phyloP scores from a whole-genome alignment of 2,797 vertebrate species.

The Pseudochirops cupreus region DNA sequence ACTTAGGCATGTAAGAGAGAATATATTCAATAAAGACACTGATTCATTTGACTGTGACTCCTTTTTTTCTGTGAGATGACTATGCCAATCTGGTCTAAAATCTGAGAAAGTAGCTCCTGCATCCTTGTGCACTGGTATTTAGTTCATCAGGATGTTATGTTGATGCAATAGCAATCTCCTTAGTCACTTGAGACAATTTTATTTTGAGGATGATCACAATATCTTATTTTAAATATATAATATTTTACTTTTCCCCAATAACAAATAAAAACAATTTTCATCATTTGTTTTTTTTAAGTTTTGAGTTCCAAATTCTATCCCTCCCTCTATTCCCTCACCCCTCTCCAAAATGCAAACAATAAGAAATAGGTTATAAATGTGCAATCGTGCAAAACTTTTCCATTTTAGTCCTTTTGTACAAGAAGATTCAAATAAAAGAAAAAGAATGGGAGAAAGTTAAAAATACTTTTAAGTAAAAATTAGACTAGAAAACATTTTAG shows the following conservation, averaged over 20 bases:
- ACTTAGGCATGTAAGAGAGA: background rate
- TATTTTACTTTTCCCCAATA: no score
- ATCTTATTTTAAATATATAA: background rate
- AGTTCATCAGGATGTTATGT: background rate
- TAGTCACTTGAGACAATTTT: background rate
- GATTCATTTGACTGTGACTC: background rate
- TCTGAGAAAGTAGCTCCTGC: background rate
- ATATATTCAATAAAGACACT: background rate
- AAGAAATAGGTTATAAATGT: background rate
- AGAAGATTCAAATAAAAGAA: background rate
- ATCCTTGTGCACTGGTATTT: background rate
- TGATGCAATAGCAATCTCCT: background rate
- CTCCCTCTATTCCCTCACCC: background rate
- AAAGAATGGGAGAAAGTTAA: background rate
- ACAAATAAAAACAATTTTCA: no score
- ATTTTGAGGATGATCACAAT: background rate
- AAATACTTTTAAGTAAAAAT: background rate
- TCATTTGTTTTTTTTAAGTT: background rate
- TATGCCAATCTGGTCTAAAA: background rate
- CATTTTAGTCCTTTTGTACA: background rate
- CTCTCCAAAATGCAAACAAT: background rate
- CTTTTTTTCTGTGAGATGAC: background rate
- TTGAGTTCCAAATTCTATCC: background rate
- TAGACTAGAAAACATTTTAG: background rate
- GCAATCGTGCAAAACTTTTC: background rate